phyloP scores from a whole-genome alignment of 30 jellyfish, hydroid and myxozoan genomes.

The Hydractinia echinata region DNA sequence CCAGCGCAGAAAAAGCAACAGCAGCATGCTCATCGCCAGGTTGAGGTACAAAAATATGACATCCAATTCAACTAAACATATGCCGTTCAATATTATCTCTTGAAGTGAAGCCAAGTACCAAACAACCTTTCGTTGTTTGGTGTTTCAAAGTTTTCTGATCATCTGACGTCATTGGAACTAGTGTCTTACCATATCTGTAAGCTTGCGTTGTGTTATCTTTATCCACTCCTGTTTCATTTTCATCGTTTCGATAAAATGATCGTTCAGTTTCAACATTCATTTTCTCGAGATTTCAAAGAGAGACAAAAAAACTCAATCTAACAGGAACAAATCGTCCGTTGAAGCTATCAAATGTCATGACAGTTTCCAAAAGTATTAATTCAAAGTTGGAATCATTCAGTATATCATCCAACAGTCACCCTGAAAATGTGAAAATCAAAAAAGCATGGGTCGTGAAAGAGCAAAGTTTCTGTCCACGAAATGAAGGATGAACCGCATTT shows the following conservation, averaged over 20 bases:
- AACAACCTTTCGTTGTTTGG: slow-evolving; percentile 64
- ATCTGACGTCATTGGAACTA: slow-evolving; percentile 74
- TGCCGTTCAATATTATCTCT: slow-evolving; percentile 51
- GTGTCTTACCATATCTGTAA: slow-evolving; percentile 83
- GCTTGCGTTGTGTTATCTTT: slow-evolving; percentile 75
- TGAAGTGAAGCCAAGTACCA: slow-evolving; percentile 75
- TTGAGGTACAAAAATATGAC: slow-evolving; percentile 76
- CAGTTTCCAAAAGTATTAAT: not conserved
- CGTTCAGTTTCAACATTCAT: slow-evolving; percentile 71
- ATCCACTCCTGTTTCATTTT: slow-evolving; percentile 79
- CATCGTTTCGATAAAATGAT: slow-evolving; percentile 67
- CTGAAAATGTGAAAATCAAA: not conserved
- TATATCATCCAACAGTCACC: not conserved
- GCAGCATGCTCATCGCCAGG: slow-evolving; percentile 98
- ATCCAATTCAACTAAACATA: slow-evolving; percentile 52
- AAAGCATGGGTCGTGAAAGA: not conserved
- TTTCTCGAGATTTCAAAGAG: too few relatives aligned
- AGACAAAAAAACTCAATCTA: not conserved
- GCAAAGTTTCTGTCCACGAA: not conserved
- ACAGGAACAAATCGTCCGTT: not conserved
- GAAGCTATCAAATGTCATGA: not conserved
- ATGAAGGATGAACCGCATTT: not conserved
- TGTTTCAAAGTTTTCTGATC: slow-evolving; percentile 68
- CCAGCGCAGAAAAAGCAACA: slow-evolving; percentile 81
- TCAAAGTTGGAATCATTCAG: not conserved